phyloP scores from a whole-genome alignment of 1,140 invertebrate genomes.

The Argopecten irradians region DNA sequence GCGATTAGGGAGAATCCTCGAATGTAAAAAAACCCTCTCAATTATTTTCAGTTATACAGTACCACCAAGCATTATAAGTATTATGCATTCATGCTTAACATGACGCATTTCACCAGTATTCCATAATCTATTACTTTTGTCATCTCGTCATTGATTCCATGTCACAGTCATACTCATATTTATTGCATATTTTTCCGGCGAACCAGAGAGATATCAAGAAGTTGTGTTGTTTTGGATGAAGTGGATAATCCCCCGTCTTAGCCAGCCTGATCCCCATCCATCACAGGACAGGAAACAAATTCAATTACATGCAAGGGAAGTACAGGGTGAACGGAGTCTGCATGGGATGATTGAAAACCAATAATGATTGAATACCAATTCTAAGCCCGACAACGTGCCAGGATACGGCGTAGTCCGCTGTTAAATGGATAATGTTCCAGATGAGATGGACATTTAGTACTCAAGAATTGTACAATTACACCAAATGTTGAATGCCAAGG shows the following conservation, averaged over 20 bases:
- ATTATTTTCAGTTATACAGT: no score
- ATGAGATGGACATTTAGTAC: neutral
- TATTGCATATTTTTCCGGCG: no score
- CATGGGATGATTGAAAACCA: neutral
- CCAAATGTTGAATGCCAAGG: neutral
- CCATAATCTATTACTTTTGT: no score
- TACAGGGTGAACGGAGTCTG: neutral
- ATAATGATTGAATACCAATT: neutral
- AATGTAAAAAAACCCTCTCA: no score
- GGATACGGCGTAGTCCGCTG: neutral
- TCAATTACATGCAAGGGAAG: neutral
- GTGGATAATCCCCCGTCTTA: neutral
- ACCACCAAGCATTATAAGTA: no score
- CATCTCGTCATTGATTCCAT: no score
- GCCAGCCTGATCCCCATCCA: neutral
- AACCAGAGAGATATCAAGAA: no score
- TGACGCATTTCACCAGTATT: no score
- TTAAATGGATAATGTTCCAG: neutral
- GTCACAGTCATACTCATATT: no score
- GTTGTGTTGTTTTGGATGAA: neutral
- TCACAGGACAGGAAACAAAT: neutral
- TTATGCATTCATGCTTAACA: no score
- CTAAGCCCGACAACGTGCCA: neutral
- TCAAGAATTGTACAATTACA: neutral
- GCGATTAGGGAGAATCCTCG: no score